These are phyloP conservation scores for Phthorimaea operculella DNA, from an alignment of 1,140 invertebrate species.

Conservation along the genomic window DNA sequence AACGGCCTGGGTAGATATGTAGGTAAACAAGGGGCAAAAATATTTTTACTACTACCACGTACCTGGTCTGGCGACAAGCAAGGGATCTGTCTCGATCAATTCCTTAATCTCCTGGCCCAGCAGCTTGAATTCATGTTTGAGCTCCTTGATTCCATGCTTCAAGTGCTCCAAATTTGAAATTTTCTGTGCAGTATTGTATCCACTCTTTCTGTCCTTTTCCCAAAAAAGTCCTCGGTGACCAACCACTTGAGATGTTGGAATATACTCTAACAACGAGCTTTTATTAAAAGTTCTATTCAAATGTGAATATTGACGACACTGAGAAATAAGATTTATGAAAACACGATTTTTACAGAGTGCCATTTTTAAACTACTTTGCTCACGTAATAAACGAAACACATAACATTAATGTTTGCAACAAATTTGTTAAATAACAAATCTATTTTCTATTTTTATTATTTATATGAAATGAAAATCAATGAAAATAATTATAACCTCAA, in stretches of 20 bases:
- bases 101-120: slow-evolving; percentile 78
- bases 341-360: background rate
- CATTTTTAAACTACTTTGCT: background rate
- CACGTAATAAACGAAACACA: no score
- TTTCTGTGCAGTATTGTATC: slow-evolving; percentile 67
- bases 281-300: slow-evolving; percentile 6
- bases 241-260: background rate
- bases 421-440: background rate
- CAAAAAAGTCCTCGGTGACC: slow-evolving; percentile 61
- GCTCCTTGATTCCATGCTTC: slow-evolving; percentile 71
- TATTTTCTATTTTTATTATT: background rate
- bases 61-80: slow-evolving; percentile 69
- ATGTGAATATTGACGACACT: slow-evolving; percentile 7
- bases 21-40: no score
- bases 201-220: slow-evolving; percentile 73
- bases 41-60: slow-evolving; percentile 9
- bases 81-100: slow-evolving; percentile 70
- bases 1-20: no score
- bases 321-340: background rate
- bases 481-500: background rate
- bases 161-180: slow-evolving; percentile 62
- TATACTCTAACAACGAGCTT: background rate
- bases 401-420: no score
- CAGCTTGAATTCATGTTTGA: slow-evolving; percentile 75
- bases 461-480: background rate